These are phyloP conservation scores for Perca fluviatilis DNA, from an alignment of 2,113 vertebrate genomes.

Conservation along the genomic window DNA sequence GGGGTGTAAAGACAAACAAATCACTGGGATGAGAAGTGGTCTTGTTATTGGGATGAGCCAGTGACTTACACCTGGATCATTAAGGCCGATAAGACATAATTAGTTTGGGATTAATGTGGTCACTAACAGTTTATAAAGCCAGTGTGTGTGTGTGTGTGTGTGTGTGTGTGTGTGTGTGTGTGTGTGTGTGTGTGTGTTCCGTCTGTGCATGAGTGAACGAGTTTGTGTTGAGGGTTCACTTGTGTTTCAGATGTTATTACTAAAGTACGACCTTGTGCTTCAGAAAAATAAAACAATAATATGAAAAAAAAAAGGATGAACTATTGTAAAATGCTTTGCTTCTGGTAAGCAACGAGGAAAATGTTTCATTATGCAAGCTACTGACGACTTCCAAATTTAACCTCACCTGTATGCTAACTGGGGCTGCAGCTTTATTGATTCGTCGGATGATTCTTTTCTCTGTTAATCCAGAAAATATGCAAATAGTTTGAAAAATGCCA, in stretches of 20 bases:
- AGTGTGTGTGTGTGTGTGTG: conserved; percentile 3
- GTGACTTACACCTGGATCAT: conserved; percentile 77
- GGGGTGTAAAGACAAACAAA: conserved; percentile 82
- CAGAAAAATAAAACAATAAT: neutral
- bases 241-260: neutral
- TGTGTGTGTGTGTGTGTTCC: conserved; percentile 11
- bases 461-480: neutral
- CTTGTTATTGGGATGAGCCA: conserved; percentile 67
- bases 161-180: neutral
- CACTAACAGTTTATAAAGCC: conserved; percentile 24
- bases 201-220: neutral
- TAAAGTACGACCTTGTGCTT: neutral
- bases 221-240: neutral
- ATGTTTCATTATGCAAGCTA: neutral
- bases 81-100: conserved; percentile 61
- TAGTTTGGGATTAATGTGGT: conserved; percentile 50
- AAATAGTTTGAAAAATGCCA: too few species aligned
- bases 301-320: neutral
- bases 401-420: neutral
- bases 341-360: neutral
- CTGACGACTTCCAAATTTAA: neutral
- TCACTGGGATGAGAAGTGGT: conserved; percentile 62
- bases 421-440: neutral
- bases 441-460: neutral
- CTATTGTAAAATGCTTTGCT: neutral